Percentiles rank a stretch among this genome's conserved stretches.
phyloP scores from a whole-genome alignment of 2,888 invertebrate species.

The Lypha dubia region DNA sequence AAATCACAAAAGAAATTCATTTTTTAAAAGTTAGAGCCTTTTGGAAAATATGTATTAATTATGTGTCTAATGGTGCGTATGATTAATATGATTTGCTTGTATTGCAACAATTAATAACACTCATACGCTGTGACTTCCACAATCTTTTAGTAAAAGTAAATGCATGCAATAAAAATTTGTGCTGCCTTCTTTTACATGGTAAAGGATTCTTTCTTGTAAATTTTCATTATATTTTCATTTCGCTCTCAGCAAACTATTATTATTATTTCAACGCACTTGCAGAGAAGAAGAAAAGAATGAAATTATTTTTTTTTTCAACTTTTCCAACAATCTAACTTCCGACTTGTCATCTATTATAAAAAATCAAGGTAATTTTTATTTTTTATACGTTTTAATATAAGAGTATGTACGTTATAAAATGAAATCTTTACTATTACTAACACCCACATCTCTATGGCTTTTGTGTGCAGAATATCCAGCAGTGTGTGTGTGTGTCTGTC shows the following conservation, averaged over 20 bases:
- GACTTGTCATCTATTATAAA: constrained; percentile 33
- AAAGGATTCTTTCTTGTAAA: constrained; percentile 6
- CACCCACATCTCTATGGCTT: constrained; percentile 17
- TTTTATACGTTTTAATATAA: constrained; percentile 25
- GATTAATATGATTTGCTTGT: constrained; percentile 35
- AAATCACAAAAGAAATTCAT: too few species aligned
- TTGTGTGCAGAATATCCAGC: constrained; percentile 21
- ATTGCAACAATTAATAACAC: constrained; percentile 39
- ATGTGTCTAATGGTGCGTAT: constrained; percentile 50
- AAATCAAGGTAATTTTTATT: constrained; percentile 57
- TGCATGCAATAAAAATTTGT: background rate
- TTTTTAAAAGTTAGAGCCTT: too few species aligned
- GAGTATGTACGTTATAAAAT: constrained; percentile 10
- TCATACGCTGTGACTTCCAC: constrained; percentile 21
- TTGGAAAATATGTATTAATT: too few species aligned
- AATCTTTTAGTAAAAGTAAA: background rate
- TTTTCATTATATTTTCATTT: constrained; percentile 23
- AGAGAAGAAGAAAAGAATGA: background rate
- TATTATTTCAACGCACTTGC: constrained; percentile 12
- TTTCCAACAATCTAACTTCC: constrained; percentile 18
- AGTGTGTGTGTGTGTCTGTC: constrained; percentile 9
- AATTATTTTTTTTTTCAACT: constrained; percentile 3
- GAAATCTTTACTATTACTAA: constrained; percentile 24
- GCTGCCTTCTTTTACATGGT: background rate
- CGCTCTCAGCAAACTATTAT: constrained; percentile 10